phyloP scores from a whole-genome alignment of 2,113 vertebrate genomes.

The Petrocephalus microphthalmus region DNA sequence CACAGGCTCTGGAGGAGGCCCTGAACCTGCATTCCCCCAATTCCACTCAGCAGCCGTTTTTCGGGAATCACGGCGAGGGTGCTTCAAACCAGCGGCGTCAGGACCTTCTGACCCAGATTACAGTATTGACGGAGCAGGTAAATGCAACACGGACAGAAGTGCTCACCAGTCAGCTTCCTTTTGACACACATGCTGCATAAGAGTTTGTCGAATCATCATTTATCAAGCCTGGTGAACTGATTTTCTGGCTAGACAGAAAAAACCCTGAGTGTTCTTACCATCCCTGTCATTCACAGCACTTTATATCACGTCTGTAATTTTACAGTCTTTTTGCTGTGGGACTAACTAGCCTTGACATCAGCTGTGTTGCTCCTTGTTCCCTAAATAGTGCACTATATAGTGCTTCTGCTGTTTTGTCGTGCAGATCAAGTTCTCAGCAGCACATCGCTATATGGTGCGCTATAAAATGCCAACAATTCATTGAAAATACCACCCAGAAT shows the following conservation, averaged over 20 bases:
- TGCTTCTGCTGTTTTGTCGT: background rate
- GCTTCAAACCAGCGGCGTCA: constrained; percentile 68
- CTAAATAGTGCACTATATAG: background rate
- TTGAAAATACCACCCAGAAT: background rate
- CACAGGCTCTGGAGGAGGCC: constrained; percentile 85
- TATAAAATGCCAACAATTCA: background rate
- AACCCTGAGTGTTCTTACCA: background rate
- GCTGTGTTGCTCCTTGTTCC: background rate
- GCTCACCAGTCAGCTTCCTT: background rate
- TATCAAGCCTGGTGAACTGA: background rate
- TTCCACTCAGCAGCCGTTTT: constrained; percentile 61
- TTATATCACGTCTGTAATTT: background rate
- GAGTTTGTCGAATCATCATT: background rate
- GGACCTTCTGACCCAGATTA: constrained; percentile 87
- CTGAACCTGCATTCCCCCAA: constrained; percentile 75
- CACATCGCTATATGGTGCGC: background rate
- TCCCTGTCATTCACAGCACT: background rate
- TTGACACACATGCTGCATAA: background rate
- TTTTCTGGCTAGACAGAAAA: background rate
- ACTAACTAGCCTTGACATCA: background rate
- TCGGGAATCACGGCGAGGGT: constrained; percentile 61
- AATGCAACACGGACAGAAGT: background rate
- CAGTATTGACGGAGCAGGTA: constrained; percentile 80
- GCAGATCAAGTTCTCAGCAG: background rate
- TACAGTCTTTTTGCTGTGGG: background rate